These are phyloP conservation scores for Meriones psammophilus DNA, from an alignment of 2,797 vertebrate species.

Conservation along the genomic window DNA sequence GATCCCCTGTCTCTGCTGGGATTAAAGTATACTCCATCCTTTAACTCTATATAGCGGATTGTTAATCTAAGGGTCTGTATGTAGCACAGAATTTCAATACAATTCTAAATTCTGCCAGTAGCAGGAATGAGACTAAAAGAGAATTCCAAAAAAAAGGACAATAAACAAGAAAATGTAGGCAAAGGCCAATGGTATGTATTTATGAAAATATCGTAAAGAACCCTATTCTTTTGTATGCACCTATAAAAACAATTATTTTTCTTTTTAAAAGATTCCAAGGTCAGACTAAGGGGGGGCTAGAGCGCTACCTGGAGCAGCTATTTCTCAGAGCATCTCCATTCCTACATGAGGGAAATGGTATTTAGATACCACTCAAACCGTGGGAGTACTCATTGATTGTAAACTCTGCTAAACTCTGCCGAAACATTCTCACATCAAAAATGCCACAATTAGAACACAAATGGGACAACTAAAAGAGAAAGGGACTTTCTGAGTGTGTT, in stretches of 20 bases:
- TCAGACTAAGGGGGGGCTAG: background rate
- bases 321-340: background rate
- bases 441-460: background rate
- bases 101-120: slow-evolving; percentile 4
- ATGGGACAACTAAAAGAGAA: background rate
- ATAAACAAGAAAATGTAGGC: background rate
- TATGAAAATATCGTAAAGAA: background rate
- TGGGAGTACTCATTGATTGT: background rate
- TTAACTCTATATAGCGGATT: background rate
- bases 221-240: background rate
- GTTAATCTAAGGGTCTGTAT: background rate
- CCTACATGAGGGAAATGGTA: background rate
- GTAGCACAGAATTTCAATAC: background rate
- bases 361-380: background rate
- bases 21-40: background rate
- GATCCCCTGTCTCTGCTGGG: background rate
- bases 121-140: background rate
- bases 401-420: background rate
- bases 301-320: background rate
- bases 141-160: background rate
- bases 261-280: background rate
- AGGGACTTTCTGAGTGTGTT: background rate
- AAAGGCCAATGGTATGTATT: background rate
- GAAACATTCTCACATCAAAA: background rate
- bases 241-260: background rate